Percentiles rank a stretch among this genome's conserved stretches.
phyloP scores from a whole-genome alignment of 2,797 vertebrate genomes.

The Clarias platycephalus region DNA sequence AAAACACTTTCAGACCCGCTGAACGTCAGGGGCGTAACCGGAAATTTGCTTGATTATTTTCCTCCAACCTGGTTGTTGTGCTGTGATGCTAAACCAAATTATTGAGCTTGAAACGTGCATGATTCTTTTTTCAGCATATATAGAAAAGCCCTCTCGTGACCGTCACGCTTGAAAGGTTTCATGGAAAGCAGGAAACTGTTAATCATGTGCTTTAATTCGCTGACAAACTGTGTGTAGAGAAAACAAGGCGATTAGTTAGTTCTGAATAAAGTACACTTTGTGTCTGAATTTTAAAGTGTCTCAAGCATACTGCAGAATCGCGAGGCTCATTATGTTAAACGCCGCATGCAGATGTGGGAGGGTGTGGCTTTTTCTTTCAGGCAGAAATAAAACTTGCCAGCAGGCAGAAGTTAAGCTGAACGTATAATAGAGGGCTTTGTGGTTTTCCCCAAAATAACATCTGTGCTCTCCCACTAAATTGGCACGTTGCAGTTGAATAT shows the following conservation, averaged over 20 bases:
- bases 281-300: background rate
- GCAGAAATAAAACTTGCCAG: conserved; percentile 58
- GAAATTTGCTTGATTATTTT: background rate
- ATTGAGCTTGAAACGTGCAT: background rate
- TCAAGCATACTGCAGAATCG: conserved; percentile 23
- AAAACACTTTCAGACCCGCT: background rate
- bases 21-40: background rate
- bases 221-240: background rate
- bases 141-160: background rate
- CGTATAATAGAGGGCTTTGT: conserved; percentile 64
- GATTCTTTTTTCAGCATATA: no score
- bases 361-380: conserved; percentile 49
- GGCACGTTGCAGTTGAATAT: conserved; percentile 56
- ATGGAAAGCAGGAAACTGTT: background rate
- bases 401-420: conserved; percentile 56
- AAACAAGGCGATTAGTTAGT: background rate
- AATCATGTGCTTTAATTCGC: background rate
- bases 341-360: conserved; percentile 45
- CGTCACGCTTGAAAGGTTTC: background rate
- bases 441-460: conserved; percentile 77
- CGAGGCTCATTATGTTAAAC: conserved; percentile 44
- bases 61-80: background rate
- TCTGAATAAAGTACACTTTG: background rate
- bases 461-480: conserved; percentile 72
- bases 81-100: background rate